These are phyloP conservation scores for Malurus leucopterus DNA, from an alignment of 2,797 vertebrate genomes.

Conservation along the genomic window DNA sequence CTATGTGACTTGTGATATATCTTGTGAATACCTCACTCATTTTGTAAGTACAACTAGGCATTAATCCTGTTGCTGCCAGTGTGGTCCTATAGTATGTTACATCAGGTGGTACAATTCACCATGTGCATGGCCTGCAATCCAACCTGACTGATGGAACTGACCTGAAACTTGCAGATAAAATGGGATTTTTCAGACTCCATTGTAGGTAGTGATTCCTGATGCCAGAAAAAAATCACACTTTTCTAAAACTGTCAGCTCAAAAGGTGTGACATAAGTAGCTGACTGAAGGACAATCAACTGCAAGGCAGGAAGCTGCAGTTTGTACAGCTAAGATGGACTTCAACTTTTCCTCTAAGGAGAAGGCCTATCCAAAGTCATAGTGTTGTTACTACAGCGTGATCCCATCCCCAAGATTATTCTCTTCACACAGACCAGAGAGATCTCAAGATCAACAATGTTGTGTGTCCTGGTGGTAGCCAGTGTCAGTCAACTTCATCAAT, in stretches of 20 bases:
- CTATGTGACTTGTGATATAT: not conserved
- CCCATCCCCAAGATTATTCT: not conserved
- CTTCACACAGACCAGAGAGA: not conserved
- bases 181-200: not conserved
- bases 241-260: not conserved
- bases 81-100: not conserved
- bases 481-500: not conserved
- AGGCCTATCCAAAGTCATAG: not conserved
- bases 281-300: not conserved
- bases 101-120: not conserved
- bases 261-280: not conserved
- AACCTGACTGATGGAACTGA: not conserved
- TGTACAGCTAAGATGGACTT: not conserved
- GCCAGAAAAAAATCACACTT: fast-evolving
- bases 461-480: not conserved
- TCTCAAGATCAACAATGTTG: not conserved
- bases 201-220: not conserved
- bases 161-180: not conserved
- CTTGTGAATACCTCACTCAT: not conserved
- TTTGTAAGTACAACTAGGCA: not conserved
- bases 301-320: not conserved
- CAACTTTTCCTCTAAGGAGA: not conserved
- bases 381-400: not conserved
- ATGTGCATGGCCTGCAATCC: not conserved
- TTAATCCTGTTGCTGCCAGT: not conserved